Percentiles rank a stretch among this genome's conserved stretches.
Evolutionary conservation across 2,888 invertebrate genomes (phyloP).

Genomic region (Macrosiphum euphorbiae): DNA sequence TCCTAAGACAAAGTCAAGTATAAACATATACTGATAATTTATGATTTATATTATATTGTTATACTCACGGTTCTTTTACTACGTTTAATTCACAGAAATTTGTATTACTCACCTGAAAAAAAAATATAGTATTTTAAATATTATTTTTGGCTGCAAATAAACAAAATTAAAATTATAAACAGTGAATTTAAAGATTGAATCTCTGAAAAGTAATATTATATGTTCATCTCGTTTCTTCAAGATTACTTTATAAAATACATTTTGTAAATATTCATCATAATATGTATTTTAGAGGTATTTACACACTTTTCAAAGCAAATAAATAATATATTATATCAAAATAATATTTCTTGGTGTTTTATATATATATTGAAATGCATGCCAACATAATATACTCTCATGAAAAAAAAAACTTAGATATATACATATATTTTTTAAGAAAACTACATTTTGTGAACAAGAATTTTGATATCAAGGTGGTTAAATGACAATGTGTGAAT

Average conservation of each 20-base stretch:
- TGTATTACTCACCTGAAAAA: constrained; percentile 28
- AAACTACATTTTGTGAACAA: neutral
- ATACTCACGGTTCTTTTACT: neutral
- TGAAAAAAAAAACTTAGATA: neutral
- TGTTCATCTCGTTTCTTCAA: neutral
- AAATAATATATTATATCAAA: neutral
- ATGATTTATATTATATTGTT: neutral
- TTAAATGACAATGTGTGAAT: constrained; percentile 23
- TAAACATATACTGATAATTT: neutral
- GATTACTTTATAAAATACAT: neutral
- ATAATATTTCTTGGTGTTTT: neutral
- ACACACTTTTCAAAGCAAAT: constrained; percentile 12
- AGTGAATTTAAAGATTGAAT: neutral
- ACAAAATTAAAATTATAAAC: neutral
- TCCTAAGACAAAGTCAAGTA: neutral
- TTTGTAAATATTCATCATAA: constrained; percentile 51
- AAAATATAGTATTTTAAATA: neutral
- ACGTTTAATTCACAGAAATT: neutral
- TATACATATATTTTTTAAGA: neutral
- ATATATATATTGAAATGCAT: neutral
- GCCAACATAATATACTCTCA: neutral
- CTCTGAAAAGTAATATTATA: neutral
- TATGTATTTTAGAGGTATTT: constrained; percentile 14
- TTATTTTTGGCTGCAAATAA: neutral
- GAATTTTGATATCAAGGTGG: constrained; percentile 11